Conservation (phyloP, 2,113 vertebrate species). For the Balaeniceps rex region DNA sequence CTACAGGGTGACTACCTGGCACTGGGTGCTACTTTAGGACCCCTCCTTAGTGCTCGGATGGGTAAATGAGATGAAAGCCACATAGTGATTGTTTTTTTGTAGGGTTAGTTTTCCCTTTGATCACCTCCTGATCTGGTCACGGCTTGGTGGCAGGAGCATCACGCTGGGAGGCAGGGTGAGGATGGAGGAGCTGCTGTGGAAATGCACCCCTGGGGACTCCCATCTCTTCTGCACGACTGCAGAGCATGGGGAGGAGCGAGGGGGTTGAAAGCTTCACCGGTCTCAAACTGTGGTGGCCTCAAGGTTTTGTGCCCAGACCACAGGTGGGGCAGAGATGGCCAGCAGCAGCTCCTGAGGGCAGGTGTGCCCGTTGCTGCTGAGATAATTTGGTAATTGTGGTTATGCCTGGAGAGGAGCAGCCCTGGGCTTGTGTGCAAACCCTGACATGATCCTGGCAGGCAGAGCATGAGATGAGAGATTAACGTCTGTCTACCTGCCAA, state of each 20-base stretch:
- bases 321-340: background rate
- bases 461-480: background rate
- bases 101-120: background rate
- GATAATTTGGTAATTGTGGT: background rate
- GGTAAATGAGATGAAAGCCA: background rate
- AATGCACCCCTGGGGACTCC: background rate
- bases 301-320: background rate
- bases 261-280: background rate
- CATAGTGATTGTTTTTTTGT: background rate
- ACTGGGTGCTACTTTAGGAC: background rate
- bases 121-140: background rate
- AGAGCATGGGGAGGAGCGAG: fast-evolving
- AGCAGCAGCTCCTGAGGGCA: background rate
- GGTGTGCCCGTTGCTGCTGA: background rate
- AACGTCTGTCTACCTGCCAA: background rate
- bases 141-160: background rate
- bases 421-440: background rate
- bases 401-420: background rate
- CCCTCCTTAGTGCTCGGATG: background rate
- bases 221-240: background rate
- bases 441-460: background rate
- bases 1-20: background rate
- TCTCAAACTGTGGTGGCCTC: background rate
- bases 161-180: fast-evolving
- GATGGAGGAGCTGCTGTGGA: background rate